Conservation (phyloP, 2,113 vertebrate genomes). For the rat (Rattus norvegicus) region DNA sequence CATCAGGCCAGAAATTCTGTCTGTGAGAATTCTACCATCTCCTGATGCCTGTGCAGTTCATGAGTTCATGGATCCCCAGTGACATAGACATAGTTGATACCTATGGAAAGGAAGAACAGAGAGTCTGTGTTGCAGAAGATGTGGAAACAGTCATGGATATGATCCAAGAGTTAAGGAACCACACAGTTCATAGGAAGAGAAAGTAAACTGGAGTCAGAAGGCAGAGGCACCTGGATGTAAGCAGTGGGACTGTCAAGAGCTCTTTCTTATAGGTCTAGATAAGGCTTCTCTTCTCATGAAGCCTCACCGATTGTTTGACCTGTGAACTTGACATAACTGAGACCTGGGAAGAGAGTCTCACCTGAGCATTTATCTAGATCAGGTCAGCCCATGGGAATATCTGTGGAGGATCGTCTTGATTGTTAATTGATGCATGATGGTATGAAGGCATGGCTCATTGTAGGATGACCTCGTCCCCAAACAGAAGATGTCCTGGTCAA, state of each 20-base stretch:
- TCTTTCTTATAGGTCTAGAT: background rate
- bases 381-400: background rate
- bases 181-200: background rate
- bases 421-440: background rate
- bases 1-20: background rate
- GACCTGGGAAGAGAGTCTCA: background rate
- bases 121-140: background rate
- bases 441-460: background rate
- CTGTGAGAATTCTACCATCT: background rate
- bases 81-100: background rate
- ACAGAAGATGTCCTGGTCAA: background rate
- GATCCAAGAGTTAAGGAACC: background rate
- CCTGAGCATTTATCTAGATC: background rate
- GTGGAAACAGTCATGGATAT: background rate
- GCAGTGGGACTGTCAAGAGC: rapidly evolving
- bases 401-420: background rate
- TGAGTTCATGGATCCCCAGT: background rate
- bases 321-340: background rate
- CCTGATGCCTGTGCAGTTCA: background rate
- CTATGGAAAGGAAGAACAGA: background rate
- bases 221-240: background rate
- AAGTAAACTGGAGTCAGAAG: background rate
- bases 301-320: background rate
- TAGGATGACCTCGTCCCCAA: background rate
- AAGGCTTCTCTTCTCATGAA: background rate